phyloP scores from a whole-genome alignment of 2,797 vertebrate species.

The Esox masquinongy region DNA sequence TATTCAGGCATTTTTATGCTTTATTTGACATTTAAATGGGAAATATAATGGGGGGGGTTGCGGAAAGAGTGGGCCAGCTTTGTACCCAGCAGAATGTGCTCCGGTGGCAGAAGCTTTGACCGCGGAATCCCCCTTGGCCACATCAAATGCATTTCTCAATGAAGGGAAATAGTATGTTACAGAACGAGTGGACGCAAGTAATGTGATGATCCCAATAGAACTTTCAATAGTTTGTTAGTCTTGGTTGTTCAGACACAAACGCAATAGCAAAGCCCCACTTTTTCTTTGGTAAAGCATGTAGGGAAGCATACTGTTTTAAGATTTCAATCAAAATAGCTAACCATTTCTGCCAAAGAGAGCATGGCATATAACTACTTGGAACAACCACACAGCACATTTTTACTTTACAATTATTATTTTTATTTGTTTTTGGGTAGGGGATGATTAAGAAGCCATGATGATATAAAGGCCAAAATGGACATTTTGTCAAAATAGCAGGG shows the following conservation, averaged over 20 bases:
- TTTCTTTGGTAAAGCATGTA: conserved; percentile 95
- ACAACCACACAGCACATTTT: neutral
- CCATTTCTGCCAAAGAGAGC: conserved; percentile 53
- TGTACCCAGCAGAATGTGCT: no score
- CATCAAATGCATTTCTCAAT: neutral
- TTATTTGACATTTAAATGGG: no score
- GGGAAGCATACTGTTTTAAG: conserved; percentile 73
- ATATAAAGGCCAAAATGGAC: no score
- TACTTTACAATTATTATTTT: no score
- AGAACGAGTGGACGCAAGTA: neutral
- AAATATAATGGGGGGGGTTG: no score
- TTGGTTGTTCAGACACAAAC: conserved; percentile 44
- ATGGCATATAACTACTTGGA: neutral
- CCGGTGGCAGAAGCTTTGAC: neutral
- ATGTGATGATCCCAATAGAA: conserved; percentile 1
- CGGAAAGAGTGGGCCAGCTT: no score
- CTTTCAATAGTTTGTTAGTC: conserved; percentile 68
- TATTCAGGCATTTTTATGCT: no score
- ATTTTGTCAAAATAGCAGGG: no score
- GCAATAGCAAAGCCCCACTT: conserved; percentile 78
- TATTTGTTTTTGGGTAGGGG: no score
- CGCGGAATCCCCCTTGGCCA: neutral
- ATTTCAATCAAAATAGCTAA: conserved; percentile 74
- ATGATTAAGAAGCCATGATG: no score
- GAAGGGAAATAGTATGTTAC: neutral